A percentile compares a stretch with the other conserved stretches of the same genome.
Conservation (phyloP, 2,797 vertebrate genomes). For the Anguilla obscura region DNA sequence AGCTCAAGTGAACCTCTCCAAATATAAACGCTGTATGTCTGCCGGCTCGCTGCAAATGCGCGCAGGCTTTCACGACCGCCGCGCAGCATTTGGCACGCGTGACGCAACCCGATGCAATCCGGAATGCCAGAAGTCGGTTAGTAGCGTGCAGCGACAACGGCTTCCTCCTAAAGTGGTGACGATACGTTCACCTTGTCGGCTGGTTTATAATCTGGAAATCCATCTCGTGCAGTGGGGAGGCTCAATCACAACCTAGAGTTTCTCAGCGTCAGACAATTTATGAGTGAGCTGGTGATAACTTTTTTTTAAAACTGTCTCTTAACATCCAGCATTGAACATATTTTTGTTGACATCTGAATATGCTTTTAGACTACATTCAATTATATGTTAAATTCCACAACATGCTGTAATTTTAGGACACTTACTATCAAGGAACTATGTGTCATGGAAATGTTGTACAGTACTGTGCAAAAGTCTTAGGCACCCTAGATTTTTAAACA, state of each 20-base stretch:
- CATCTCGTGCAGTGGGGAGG: neutral
- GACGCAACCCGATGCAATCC: conserved; percentile 4
- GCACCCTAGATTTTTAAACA: too few species aligned
- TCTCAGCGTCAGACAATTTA: neutral
- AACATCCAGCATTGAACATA: neutral
- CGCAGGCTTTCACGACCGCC: neutral
- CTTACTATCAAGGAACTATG: neutral
- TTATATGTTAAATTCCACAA: too few species aligned
- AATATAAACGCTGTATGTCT: neutral
- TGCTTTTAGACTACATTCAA: neutral
- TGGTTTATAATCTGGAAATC: neutral
- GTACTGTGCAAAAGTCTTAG: too few species aligned
- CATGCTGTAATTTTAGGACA: neutral
- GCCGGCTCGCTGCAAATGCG: neutral
- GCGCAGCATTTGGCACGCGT: neutral
- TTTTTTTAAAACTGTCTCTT: neutral
- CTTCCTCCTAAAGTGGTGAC: neutral
- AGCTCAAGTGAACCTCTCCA: neutral
- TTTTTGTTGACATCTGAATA: neutral
- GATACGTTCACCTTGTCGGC: neutral
- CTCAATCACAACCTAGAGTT: neutral
- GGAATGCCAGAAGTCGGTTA: neutral
- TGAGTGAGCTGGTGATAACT: too few species aligned
- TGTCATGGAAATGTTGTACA: too few species aligned
- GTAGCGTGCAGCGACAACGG: neutral